These are phyloP conservation scores for Dryobotodes eremita DNA, from an alignment of 2,888 invertebrate genomes.

Conservation along the genomic window DNA sequence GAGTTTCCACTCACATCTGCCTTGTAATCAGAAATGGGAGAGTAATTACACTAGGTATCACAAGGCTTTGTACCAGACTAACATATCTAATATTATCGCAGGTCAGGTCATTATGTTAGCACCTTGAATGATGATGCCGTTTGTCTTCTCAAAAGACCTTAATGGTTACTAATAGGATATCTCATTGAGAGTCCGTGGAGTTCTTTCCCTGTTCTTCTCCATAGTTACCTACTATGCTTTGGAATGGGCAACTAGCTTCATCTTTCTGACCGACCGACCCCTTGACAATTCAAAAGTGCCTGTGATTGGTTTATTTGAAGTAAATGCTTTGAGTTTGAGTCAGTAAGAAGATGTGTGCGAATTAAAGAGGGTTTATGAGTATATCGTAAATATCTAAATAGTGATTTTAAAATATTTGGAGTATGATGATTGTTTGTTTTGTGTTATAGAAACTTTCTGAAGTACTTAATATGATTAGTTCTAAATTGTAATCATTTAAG, in stretches of 20 bases:
- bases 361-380: not conserved
- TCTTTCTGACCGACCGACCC: too few species aligned
- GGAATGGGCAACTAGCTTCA: too few species aligned
- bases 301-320: too few species aligned
- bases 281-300: too few species aligned
- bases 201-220: too few species aligned
- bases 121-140: not conserved
- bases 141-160: not conserved
- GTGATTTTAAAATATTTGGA: not conserved
- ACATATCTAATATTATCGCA: not conserved
- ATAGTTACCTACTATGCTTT: too few species aligned
- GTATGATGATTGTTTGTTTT: not conserved
- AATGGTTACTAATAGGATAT: slow-evolving; percentile 2
- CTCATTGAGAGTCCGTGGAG: not conserved
- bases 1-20: too few species aligned
- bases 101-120: not conserved
- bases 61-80: not conserved
- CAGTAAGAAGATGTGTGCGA: not conserved
- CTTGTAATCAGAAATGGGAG: not conserved
- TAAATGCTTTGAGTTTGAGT: too few species aligned
- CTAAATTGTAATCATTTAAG: not conserved
- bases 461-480: not conserved
- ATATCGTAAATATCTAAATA: too few species aligned
- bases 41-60: not conserved
- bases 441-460: not conserved